Evolutionary conservation across 2,888 invertebrate species (phyloP).

Genomic region (Meiosimyza decipiens): DNA sequence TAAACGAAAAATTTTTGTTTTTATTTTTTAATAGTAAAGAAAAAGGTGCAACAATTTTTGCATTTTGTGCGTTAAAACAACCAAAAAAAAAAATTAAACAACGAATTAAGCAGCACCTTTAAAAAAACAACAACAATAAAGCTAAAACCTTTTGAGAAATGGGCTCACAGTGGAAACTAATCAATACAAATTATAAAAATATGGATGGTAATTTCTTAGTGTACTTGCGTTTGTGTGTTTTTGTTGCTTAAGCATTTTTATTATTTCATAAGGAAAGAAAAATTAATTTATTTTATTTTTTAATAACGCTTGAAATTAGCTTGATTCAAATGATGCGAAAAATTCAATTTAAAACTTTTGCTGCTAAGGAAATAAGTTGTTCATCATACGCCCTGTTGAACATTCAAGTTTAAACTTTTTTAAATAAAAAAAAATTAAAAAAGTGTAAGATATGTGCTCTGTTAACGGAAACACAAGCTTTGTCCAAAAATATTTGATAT

Average conservation of each 20-base stretch:
- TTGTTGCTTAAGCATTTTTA: not conserved
- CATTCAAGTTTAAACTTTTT: not conserved
- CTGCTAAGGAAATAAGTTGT: not conserved
- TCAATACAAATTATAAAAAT: conserved; percentile 60
- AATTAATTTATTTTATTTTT: too few species aligned
- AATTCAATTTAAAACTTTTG: not conserved
- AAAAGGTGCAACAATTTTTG: conserved; percentile 24
- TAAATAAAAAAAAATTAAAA: too few species aligned
- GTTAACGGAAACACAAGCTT: too few species aligned
- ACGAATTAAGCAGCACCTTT: not conserved
- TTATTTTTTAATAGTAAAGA: too few species aligned
- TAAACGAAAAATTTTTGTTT: too few species aligned
- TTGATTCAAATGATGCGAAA: too few species aligned
- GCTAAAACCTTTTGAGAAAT: conserved; percentile 42
- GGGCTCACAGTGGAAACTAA: conserved; percentile 60
- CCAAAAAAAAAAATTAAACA: conserved; percentile 37
- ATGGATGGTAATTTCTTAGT: conserved; percentile 55
- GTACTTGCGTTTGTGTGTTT: conserved; percentile 35
- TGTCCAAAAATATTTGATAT: too few species aligned
- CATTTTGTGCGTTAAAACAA: conserved; percentile 23
- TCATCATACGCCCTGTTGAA: conserved; percentile 7
- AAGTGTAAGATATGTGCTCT: too few species aligned
- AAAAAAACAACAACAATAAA: not conserved
- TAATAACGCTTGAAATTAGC: too few species aligned
- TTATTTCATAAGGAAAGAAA: not conserved